Conservation (phyloP, 2,888 invertebrate species). For the Spisula subtruncata region DNA sequence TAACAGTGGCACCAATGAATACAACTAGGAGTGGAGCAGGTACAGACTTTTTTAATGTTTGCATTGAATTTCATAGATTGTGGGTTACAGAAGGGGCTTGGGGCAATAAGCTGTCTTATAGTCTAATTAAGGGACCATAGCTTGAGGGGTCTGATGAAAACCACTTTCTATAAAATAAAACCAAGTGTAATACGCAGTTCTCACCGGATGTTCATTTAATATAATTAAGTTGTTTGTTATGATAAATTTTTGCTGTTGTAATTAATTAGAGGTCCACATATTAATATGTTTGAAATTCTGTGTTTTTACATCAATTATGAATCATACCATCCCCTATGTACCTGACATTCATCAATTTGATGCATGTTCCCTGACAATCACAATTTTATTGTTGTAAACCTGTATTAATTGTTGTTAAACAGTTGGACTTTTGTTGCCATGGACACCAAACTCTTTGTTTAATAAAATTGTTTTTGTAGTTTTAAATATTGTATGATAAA, state of each 20-base stretch:
- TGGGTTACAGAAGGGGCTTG: no score
- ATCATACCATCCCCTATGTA: neutral
- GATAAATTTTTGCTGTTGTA: neutral
- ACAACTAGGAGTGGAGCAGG: slow-evolving; percentile 95
- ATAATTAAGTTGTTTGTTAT: neutral
- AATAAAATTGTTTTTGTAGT: neutral
- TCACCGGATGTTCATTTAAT: no score
- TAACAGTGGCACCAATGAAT: slow-evolving; percentile 93
- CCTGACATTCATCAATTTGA: neutral
- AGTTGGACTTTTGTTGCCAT: neutral
- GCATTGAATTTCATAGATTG: no score
- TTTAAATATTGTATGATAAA: neutral
- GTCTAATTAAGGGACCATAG: no score
- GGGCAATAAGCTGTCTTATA: no score
- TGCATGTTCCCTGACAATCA: neutral
- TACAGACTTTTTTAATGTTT: slow-evolving; percentile 85
- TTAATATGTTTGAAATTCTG: neutral
- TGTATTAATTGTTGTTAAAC: neutral
- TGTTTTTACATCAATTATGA: neutral
- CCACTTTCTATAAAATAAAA: no score
- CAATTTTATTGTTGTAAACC: neutral
- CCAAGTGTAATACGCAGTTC: no score
- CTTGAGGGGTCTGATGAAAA: no score
- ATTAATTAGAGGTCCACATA: neutral
- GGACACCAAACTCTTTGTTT: slow-evolving; percentile 5